Evolutionary conservation across 1,140 invertebrate genomes (phyloP).

Genomic region (Lepidurus couesii): DNA sequence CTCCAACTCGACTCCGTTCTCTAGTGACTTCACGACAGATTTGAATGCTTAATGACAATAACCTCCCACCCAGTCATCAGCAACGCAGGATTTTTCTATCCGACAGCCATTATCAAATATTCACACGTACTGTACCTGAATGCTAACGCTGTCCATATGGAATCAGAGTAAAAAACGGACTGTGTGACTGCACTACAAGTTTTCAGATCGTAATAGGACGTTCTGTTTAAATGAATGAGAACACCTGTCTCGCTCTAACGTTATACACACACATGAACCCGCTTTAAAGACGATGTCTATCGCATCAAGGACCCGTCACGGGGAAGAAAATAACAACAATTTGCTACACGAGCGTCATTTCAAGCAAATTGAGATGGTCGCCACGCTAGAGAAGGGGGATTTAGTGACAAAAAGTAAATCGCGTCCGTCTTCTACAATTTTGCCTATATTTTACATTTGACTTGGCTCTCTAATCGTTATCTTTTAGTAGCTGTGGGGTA

Average conservation of each 20-base stretch:
- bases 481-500: background rate
- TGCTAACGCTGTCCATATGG: background rate
- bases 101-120: background rate
- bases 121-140: background rate
- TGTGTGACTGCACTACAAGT: background rate
- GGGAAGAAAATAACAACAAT: background rate
- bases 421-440: too few species aligned
- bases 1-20: background rate
- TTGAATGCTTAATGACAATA: conserved; percentile 10
- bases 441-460: too few species aligned
- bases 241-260: background rate
- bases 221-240: background rate
- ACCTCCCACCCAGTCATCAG: background rate
- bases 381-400: background rate
- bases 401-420: too few species aligned
- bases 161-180: background rate
- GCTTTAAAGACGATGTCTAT: background rate
- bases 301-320: background rate
- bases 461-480: too few species aligned
- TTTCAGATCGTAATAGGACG: background rate
- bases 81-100: conserved; percentile 1
- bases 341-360: background rate
- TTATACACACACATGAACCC: background rate
- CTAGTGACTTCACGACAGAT: conserved; percentile 14
- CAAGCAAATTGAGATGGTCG: background rate